phyloP scores from a whole-genome alignment of 2,797 vertebrate species.

The Crax fasciolata region DNA sequence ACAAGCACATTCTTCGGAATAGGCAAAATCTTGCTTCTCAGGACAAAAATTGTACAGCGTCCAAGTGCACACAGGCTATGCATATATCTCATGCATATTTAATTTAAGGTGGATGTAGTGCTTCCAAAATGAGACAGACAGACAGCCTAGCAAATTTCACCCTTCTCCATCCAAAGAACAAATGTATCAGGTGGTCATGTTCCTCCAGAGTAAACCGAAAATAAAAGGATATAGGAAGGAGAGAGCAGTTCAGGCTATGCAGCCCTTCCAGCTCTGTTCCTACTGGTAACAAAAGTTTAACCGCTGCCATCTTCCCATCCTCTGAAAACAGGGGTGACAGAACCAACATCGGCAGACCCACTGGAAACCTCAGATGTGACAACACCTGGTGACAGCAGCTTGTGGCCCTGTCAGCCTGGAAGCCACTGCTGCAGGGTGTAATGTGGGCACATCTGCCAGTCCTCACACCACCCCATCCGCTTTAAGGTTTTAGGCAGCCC shows the following conservation, averaged over 20 bases:
- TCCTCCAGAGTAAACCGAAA: not conserved
- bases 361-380: not conserved
- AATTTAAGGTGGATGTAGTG: not conserved
- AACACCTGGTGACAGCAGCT: not conserved
- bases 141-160: not conserved
- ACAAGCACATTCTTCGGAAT: not conserved
- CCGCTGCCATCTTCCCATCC: not conserved
- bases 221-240: not conserved
- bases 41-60: not conserved
- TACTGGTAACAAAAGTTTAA: not conserved
- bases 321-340: not conserved
- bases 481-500: fast-evolving
- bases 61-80: not conserved
- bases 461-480: not conserved
- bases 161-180: not conserved
- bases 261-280: not conserved
- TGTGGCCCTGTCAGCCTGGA: not conserved
- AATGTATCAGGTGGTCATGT: not conserved
- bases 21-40: not conserved
- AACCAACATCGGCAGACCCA: not conserved
- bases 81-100: not conserved
- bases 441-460: not conserved
- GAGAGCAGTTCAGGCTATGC: not conserved
- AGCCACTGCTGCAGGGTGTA: not conserved
- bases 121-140: not conserved